Percentiles rank a stretch among this genome's conserved stretches.
Conservation (phyloP, 2,797 vertebrate species). For the Botia kubotai region DNA sequence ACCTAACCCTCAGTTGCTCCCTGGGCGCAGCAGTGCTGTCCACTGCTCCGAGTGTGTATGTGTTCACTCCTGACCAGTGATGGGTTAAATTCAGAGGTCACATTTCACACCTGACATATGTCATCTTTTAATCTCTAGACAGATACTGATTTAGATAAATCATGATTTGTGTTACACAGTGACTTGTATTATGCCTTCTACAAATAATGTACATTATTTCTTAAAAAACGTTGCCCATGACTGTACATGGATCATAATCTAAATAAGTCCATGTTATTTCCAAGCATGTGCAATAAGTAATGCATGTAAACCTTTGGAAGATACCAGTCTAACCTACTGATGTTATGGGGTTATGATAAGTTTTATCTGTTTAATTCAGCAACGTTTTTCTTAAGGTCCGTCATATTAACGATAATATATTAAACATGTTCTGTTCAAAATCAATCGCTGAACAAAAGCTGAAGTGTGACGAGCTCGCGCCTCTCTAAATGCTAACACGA, state of each 20-base stretch:
- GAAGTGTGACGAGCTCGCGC: constrained; percentile 1
- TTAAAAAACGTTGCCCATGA: background rate
- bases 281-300: background rate
- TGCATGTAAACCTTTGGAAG: constrained; percentile 25
- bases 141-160: background rate
- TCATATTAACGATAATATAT: background rate
- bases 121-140: background rate
- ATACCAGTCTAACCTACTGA: constrained; percentile 12
- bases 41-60: no score
- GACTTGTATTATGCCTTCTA: background rate
- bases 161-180: background rate
- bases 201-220: background rate
- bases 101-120: no score
- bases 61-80: no score
- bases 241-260: background rate
- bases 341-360: background rate
- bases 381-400: background rate
- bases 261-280: background rate
- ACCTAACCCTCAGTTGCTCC: no score
- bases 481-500: constrained; percentile 22
- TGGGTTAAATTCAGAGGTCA: no score
- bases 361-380: background rate
- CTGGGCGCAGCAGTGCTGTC: no score
- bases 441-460: background rate
- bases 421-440: background rate